phyloP scores from a whole-genome alignment of 2,113 vertebrate species.

The Epinephelus moara region DNA sequence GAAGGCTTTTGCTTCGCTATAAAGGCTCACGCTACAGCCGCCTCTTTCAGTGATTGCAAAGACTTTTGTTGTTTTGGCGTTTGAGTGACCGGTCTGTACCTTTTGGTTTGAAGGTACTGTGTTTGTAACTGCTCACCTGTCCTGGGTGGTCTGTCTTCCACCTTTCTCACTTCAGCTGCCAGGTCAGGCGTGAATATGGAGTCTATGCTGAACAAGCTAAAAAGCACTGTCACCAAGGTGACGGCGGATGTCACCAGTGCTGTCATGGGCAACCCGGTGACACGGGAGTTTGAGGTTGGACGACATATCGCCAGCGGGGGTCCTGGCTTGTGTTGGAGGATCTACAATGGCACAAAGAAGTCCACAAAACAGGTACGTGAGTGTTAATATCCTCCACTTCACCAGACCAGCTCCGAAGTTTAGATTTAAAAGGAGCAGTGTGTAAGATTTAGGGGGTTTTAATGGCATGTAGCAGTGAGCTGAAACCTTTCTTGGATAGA shows the following conservation, averaged over 20 bases:
- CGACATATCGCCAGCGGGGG: conserved; percentile 97
- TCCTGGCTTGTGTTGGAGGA: conserved; percentile 95
- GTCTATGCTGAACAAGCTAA: conserved; percentile 98
- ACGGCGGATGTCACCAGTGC: conserved; percentile 98
- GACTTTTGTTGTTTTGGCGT: not conserved
- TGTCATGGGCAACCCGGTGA: conserved; percentile 99
- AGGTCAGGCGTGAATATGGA: conserved; percentile 88
- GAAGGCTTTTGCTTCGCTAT: conserved; percentile 6
- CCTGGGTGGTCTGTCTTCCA: conserved; percentile 11
- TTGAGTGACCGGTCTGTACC: not conserved
- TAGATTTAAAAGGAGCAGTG: not conserved
- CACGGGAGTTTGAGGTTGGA: conserved; percentile 97
- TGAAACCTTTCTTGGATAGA: too few relatives aligned
- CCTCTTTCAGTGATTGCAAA: not conserved
- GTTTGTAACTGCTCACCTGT: not conserved
- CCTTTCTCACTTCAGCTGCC: conserved; percentile 46
- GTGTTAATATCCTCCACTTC: not conserved
- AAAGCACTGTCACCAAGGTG: conserved; percentile 98
- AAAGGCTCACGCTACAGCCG: not conserved
- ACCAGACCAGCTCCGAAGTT: not conserved
- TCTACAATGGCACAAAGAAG: conserved; percentile 98
- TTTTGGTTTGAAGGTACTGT: not conserved
- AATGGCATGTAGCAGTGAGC: too few relatives aligned
- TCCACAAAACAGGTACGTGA: conserved; percentile 96
- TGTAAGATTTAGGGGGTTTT: too few relatives aligned